A percentile compares a stretch with the other conserved stretches of the same genome.
These are phyloP conservation scores for Brachyalestes nurse DNA, from an alignment of 2,797 vertebrate species.

Conservation along the genomic window DNA sequence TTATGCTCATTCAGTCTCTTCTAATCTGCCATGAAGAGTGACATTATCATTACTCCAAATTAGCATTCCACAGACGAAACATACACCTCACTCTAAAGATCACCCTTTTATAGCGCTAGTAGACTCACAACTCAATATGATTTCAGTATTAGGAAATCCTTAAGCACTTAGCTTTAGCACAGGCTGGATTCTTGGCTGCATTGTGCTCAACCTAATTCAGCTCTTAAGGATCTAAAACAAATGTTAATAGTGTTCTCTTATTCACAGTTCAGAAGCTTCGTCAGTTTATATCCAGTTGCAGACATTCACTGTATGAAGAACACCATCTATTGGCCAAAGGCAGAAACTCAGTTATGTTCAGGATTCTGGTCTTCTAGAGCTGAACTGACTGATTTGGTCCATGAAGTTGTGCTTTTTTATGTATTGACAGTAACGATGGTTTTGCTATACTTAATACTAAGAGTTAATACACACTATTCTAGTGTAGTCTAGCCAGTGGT, in stretches of 20 bases:
- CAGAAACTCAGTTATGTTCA: not conserved
- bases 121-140: constrained; percentile 5
- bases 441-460: not conserved
- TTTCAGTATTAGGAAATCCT: constrained; percentile 1
- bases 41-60: constrained; percentile 61
- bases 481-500: not conserved
- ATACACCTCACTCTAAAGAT: constrained; percentile 42
- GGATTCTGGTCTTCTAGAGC: not conserved
- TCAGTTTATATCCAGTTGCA: not conserved
- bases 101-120: constrained; percentile 31
- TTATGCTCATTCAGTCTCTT: constrained; percentile 56
- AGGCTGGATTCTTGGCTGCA: not conserved
- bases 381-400: not conserved
- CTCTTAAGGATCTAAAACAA: not conserved
- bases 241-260: not conserved
- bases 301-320: constrained; percentile 28
- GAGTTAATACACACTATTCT: not conserved
- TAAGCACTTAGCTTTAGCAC: not conserved
- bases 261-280: not conserved
- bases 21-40: constrained; percentile 59
- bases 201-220: not conserved
- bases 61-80: constrained; percentile 57
- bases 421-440: not conserved
- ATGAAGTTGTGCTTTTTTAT: not conserved
- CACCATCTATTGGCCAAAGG: constrained; percentile 55